These are phyloP conservation scores for Anser brachyrhynchus DNA, from an alignment of 2,113 vertebrate species.

Conservation along the genomic window DNA sequence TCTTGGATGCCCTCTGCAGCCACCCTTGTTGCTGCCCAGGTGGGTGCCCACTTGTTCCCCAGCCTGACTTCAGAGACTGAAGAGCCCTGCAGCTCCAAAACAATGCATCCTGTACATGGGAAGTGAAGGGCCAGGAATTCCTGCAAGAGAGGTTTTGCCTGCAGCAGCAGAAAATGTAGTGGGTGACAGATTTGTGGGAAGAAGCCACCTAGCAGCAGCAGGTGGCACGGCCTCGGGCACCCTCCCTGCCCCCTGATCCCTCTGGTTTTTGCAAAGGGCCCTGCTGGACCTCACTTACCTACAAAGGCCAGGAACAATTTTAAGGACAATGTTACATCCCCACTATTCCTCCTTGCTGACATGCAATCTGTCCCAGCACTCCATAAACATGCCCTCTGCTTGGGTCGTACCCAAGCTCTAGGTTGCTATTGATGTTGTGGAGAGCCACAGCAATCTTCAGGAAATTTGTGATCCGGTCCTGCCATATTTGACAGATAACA, in stretches of 20 bases:
- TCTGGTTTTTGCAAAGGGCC: neutral
- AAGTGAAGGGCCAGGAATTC: conserved; percentile 16
- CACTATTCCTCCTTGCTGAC: neutral
- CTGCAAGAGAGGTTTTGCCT: neutral
- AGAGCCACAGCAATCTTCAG: conserved; percentile 7
- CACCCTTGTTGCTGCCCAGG: neutral
- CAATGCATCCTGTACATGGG: neutral
- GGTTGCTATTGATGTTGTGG: conserved; percentile 43
- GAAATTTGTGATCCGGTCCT: conserved; percentile 57
- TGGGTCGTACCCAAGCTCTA: neutral
- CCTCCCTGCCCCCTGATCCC: neutral
- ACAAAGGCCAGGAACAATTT: neutral
- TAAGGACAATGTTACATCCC: neutral
- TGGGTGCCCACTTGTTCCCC: neutral
- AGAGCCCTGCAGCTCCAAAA: neutral
- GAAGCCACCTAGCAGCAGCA: neutral
- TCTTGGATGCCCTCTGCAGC: neutral
- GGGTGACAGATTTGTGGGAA: accelerated
- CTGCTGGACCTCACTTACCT: neutral
- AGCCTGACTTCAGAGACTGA: neutral
- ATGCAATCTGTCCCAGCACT: neutral
- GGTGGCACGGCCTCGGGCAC: neutral
- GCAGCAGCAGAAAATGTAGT: neutral
- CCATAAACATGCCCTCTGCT: neutral
- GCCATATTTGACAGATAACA: conserved; percentile 69